Conservation (phyloP, 2,888 invertebrate species). For the Aromia moschata region DNA sequence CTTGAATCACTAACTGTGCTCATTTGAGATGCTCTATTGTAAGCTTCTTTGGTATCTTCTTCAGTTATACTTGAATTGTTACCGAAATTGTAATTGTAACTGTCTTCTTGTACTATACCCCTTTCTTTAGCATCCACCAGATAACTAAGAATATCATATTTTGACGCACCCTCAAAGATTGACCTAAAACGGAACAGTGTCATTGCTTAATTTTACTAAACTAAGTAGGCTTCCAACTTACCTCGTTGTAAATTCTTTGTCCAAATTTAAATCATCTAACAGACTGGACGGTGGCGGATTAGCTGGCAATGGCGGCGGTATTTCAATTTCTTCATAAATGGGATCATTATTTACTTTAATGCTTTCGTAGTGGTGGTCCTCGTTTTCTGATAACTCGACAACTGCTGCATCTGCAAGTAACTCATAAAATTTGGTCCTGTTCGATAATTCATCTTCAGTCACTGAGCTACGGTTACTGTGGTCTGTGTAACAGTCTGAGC, state of each 20-base stretch:
- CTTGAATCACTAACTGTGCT: slow-evolving; percentile 87
- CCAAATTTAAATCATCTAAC: slow-evolving; percentile 72
- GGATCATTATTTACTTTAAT: slow-evolving; percentile 77
- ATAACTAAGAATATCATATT: slow-evolving; percentile 89
- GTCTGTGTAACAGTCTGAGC: slow-evolving; percentile 79
- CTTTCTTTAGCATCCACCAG: slow-evolving; percentile 87
- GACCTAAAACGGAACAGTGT: too few relatives aligned
- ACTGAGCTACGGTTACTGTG: slow-evolving; percentile 62
- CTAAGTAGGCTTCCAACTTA: slow-evolving; percentile 37
- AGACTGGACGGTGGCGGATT: slow-evolving; percentile 80
- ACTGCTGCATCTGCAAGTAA: slow-evolving; percentile 76
- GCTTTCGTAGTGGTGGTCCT: slow-evolving; percentile 79
- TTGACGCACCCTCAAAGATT: slow-evolving; percentile 84
- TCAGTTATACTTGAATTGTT: slow-evolving; percentile 62
- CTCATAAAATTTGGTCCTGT: slow-evolving; percentile 78
- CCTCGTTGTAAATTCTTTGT: slow-evolving; percentile 74
- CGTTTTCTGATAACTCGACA: slow-evolving; percentile 73
- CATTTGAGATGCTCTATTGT: slow-evolving; percentile 78
- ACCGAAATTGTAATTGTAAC: slow-evolving; percentile 72
- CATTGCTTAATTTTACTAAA: neutral
- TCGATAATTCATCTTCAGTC: slow-evolving; percentile 71
- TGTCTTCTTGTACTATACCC: slow-evolving; percentile 75
- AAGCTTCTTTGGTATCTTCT: slow-evolving; percentile 69
- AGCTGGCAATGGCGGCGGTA: slow-evolving; percentile 81
- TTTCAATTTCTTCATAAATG: slow-evolving; percentile 82